Evolutionary conservation across 1,140 invertebrate species (phyloP), one percentile per base, ranked within the genome.

Genomic region (Platyscapa corneri): DNA sequence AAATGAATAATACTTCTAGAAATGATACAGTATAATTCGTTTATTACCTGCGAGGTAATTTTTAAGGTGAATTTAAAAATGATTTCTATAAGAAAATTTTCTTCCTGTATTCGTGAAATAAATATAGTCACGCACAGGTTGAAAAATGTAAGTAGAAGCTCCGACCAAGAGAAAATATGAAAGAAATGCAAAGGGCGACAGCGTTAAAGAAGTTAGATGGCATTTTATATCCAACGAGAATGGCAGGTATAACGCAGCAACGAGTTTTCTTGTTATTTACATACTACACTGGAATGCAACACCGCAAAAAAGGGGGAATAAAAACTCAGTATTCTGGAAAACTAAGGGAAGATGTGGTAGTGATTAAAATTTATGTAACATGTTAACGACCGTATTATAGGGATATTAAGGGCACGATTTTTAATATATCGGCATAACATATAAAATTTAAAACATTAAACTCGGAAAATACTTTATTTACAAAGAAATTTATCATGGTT

Each of bases 241-340:
- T 72, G 37, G 34, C 39, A 27, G 32, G 3, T 37, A 78, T 12
- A 78, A 37, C 7, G 32, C 53, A 60, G 30, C 32, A 60, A 78
- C 30, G 42, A 77, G 20, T 18, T 78, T 56, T 32, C 16, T 60
- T 37, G 75, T 60, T 78, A 78, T 78, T 60, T 78, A 64, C 53
- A 53, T 53, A 34, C 64, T 77, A 37, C 23, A 53, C 46, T 53
- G 75, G 75, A 75, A 75, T 42, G n/a, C 3, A 75, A 77, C 32
- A 20, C 14, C 42, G 75, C 32, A 77, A 42, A 77, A 49, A 53
- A 53, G 30, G n/a, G 12, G 7, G n/a, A 32, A 10, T n/a, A 67
- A 67, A 67, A 34, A 10, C n/a, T 67, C 32, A 32, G 32, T 67
- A 10, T 14, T 34, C n/a, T 32, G 64, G 64, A 67, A 67, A 67